phyloP scores from a whole-genome alignment of 1,140 invertebrate species.

The Ptiloglossa arizonensis region DNA sequence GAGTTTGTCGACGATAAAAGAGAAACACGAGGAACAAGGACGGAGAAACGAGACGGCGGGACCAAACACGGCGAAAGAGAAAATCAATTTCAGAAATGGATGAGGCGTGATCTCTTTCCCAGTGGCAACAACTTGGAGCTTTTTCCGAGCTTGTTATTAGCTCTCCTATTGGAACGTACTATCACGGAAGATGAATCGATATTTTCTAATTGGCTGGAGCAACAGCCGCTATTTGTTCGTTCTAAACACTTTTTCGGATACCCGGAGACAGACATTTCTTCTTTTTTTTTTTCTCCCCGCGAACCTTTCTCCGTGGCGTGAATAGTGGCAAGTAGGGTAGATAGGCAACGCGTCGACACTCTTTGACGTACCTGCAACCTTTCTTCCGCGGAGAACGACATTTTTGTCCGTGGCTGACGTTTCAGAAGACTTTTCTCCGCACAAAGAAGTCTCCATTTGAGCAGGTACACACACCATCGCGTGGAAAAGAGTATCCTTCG shows the following conservation, averaged over 20 bases:
- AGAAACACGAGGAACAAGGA: background rate
- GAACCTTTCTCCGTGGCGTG: no score
- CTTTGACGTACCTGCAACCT: background rate
- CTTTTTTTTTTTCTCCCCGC: background rate
- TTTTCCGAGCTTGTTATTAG: background rate
- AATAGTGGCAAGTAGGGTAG: constrained; percentile 7
- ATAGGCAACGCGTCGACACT: constrained; percentile 22
- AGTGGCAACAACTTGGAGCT: background rate
- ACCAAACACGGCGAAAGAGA: constrained; percentile 13
- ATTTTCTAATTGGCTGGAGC: background rate
- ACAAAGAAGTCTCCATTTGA: constrained; percentile 28
- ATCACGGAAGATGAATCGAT: constrained; percentile 6
- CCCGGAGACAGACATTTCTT: no score
- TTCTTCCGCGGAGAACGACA: background rate
- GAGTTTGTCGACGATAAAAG: constrained; percentile 53
- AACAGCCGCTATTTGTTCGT: no score
- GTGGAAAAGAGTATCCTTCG: background rate
- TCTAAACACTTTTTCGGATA: no score
- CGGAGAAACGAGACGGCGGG: background rate
- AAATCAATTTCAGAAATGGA: constrained; percentile 64
- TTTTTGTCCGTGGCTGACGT: constrained; percentile 22
- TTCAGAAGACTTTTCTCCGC: background rate
- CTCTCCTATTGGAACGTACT: background rate
- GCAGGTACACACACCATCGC: background rate
- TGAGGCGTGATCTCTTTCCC: constrained; percentile 8